Base-by-base conservation (phyloP, 2,797 vertebrate species). In the Garrulus glandarius region DNA sequence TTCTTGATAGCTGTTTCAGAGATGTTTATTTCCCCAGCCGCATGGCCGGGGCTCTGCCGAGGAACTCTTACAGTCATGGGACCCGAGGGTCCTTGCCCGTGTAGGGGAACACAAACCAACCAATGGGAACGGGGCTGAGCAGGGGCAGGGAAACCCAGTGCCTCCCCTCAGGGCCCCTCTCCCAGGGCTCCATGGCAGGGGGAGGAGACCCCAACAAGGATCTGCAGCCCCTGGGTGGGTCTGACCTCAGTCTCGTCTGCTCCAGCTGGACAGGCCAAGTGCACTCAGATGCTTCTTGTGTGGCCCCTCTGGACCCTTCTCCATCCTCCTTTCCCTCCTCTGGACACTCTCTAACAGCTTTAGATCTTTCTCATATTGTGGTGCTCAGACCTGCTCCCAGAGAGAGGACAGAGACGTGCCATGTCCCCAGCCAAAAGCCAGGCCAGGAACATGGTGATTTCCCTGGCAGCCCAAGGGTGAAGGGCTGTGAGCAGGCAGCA, bases 271-370 rank as follows among this genome's bases (percentile, higher is more conserved):
- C 61, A 75, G 61, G 61, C 27, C 27, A 20, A 67, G 37, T 16
- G 27, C 32, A 26, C 44, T 37, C 61, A 76, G 37, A 37, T 13
- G 37, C 46, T 59, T 7, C 22, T 61, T 1, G 2, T 36, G 26
- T 36, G 55, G 26, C 3, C 17, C 32, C 46, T 76, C 53, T 13
- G 19, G 29, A 5, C 15, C n/a, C 5, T 44, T 68, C 46, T 2
- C 19, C 46, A 59, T 32, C n/a, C 46, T 3, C 2, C 0, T 15
- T 18, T 59, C 46, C 29, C 19, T 23, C 10, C 7, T 76, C n/a
- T 37, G 53, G 53, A 29, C 5, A 1, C 15, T 59, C 11, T 12
- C 19, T 20, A 18, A 37, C 44, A 59, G 20, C n/a, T 52, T 44
- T 9, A 36, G 32, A 26, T 26, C 37, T 69, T 68, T 9, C 37